Base-by-base conservation (phyloP, 2,888 invertebrate genomes). In the Chrysodeixis includens region DNA sequence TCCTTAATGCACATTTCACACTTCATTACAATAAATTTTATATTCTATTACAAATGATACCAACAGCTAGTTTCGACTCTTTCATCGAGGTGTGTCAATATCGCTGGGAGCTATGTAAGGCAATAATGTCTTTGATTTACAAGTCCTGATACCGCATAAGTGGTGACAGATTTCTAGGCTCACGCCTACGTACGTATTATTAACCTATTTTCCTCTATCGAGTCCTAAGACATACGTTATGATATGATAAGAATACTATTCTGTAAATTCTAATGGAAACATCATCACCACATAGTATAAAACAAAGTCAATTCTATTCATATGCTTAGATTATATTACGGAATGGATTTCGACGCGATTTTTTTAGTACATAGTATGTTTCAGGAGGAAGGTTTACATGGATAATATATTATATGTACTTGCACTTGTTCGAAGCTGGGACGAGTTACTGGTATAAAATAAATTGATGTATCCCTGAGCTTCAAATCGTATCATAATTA, bases 151-250 rank as follows among this genome's bases (percentile, higher is more conserved):
- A 71, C 44, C 20, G 10, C 35, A 26, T 58, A 20, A 55, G 64
- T 57, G 58, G 58, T 68, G 78, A 74, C 64, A 77, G 64, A 73
- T 68, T 76, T 68, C 69, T 73, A 68, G 73, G 40, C 67, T 51
- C 53, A 40, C 68, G 62, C 77, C 74, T 73, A 65, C 73, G 49
- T 32, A 12, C 16, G 16, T 54, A 32, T 10, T 60, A 73, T 72
- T 68, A 62, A 55, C 73, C 68, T 63, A 68, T 74, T 20, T 49
- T 12, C 18, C 10, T 10, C 8, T 10, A 49, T 18, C 46, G 20
- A 18, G 20, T 49, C 46, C 46, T 20, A 20, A 9, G 3, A 49
- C 46, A 49, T 49, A 10, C 4, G 9, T 49, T 49, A 9, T 18
- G 18, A 35, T 35, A 8, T 35, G 26, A 40, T 40, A 40, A 40